Evolutionary conservation across 1,140 invertebrate species (phyloP), one percentile per base, ranked within the genome.

Genomic region (Leptoteleia sp.): DNA sequence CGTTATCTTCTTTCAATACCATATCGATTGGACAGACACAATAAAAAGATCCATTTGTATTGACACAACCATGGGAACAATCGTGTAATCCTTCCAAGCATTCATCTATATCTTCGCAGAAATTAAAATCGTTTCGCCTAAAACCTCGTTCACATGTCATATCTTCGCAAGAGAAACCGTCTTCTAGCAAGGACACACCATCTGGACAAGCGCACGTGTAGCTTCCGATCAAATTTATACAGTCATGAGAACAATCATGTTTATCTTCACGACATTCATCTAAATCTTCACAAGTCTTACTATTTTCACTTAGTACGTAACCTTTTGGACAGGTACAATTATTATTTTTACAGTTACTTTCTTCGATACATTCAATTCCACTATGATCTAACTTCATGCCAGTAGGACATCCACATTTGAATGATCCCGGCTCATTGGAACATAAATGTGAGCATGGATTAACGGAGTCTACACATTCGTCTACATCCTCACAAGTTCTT

Each of bases 171-270:
- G 94, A 71, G 92, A 87, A 92, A 90, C 88, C 95, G 94, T 81
- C 94, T 91, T 82, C 93, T 91, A 82, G 92, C 57, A 93, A 90
- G 68, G 92, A 91, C 80, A 93, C 95, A 0, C 95, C 95, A 11
- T 89, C 81, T 40, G 94, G 93, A 89, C 96, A 97, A 1, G 91
- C 89, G 83, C 96, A 98, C 2, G 91, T 91, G 81, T 96, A 96
- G 38, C 92, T 93, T 0, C 96, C 96, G 15, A 92, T 90, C 0
- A 91, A 92, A 82, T 97, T 97, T n/a, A 92, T 85, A 85, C 96
- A 98, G 0, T 91, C 91, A 73, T 92, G 93, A 54, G 92, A 91
- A 35, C 93, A 94, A 7, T 92, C 84, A 50, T 93, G 91, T 22
- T 91, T 90, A 19, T 92, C 89, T 73, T 89, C 88, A 0, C 80